These are phyloP conservation scores for Drosophila persimilis DNA, from an alignment of 1,140 invertebrate species.

Conservation along the genomic window DNA sequence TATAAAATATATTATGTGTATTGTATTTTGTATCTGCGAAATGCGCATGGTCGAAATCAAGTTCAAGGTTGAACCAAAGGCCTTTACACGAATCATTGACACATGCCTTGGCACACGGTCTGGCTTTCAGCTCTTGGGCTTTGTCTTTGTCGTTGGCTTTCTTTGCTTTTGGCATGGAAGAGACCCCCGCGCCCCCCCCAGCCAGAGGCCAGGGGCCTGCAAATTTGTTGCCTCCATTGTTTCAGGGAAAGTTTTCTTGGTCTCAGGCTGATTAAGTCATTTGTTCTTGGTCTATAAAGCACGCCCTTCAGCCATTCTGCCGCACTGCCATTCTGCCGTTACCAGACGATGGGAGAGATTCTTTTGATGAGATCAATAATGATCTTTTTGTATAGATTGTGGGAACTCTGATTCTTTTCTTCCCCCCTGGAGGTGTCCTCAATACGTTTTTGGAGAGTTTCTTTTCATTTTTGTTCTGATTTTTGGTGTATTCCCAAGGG, in stretches of 20 bases:
- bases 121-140: too few relatives aligned
- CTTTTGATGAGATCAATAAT: neutral
- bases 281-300: slow-evolving; percentile 33
- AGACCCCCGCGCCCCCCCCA: neutral
- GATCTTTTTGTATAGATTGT: slow-evolving; percentile 13
- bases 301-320: neutral
- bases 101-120: neutral
- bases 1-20: neutral
- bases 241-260: slow-evolving; percentile 34
- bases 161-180: slow-evolving; percentile 3
- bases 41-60: slow-evolving; percentile 38
- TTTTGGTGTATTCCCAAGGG: too few relatives aligned
- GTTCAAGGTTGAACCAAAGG: slow-evolving; percentile 59
- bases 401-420: neutral
- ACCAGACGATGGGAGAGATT: neutral
- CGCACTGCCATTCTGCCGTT: slow-evolving; percentile 31
- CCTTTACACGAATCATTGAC: neutral
- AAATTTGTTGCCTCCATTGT: slow-evolving; percentile 34
- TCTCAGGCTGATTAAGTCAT: slow-evolving; percentile 39
- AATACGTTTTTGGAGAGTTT: too few relatives aligned
- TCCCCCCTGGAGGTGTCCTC: too few relatives aligned
- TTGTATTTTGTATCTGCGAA: slow-evolving; percentile 2
- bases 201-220: neutral
- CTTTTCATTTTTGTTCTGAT: neutral
- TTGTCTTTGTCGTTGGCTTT: too few relatives aligned